Base-by-base conservation (phyloP, 2,888 invertebrate species). In the Drosophila mulleri region DNA sequence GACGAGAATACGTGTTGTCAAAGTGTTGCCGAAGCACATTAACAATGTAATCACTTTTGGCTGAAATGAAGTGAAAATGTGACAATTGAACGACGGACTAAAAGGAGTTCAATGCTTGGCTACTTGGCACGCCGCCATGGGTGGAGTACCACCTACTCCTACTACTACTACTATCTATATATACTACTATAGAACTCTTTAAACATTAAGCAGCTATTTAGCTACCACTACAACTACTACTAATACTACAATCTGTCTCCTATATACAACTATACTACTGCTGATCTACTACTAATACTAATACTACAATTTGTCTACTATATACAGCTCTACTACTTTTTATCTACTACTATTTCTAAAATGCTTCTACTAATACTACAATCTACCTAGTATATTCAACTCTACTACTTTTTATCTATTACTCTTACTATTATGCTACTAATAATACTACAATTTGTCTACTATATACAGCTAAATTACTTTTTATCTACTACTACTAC, bases 31-130 rank as follows among this genome's bases (percentile, higher is more conserved):
- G 35, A 35, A 48, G 23, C 41, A 26, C 32, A 67, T 37, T 56
- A 44, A 62, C 60, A 48, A 57, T 66, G 64, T 65, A 64, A 72
- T 73, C 73, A 64, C 53, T 56, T 56, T 29, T 42, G 67, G 20
- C 35, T 11, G 39, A 41, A 47, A 23, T n/a, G 47, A 9, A 9
- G 4, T 47, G 0, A 4, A 8, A 45, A 45, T 14, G 23, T 23
- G 12, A 9, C 12, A 5, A 3, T 42, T 42, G 42, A 2, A 11
- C 11, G 5, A 11, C 2, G 7, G 3, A 42, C 4, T 18, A 42
- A 42, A n/a, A n/a, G 2, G 1, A 3, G n/a, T 41, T 3, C n/a
- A n/a, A n/a, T n/a, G n/a, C 9, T 14, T 35, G 12, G 4, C 8
- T 9, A 32, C 9, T 26, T 26, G 26, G 6, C 26, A 29, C 29